Conservation (phyloP, 2,113 vertebrate species). For the Leptosomus discolor region DNA sequence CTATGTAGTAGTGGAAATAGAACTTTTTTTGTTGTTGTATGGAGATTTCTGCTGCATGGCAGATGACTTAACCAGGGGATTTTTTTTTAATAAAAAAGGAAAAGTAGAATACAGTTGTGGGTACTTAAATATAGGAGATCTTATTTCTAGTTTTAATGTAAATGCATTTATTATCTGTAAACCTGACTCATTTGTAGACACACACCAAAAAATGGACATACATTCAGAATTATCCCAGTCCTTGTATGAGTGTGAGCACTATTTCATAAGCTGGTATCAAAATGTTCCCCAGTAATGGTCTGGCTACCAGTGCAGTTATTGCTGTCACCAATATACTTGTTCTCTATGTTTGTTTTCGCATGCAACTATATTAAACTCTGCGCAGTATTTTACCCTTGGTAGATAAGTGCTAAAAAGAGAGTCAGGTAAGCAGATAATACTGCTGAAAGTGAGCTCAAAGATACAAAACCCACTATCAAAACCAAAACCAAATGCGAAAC, state of each 20-base stretch:
- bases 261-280: background rate
- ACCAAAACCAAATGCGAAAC: background rate
- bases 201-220: background rate
- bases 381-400: background rate
- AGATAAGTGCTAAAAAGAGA: background rate
- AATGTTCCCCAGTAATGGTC: background rate
- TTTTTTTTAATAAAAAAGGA: background rate
- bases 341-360: background rate
- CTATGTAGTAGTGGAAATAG: background rate
- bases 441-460: background rate
- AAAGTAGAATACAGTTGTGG: background rate
- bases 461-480: background rate
- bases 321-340: background rate
- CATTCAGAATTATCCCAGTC: background rate
- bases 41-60: background rate
- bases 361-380: background rate
- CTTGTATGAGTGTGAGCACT: background rate
- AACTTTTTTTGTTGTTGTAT: background rate
- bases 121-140: background rate
- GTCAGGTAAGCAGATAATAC: background rate
- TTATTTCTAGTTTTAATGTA: slow-evolving; percentile 7
- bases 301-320: background rate
- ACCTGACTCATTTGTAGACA: slow-evolving; percentile 19
- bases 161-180: slow-evolving; percentile 6
- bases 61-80: background rate